Conservation (phyloP, 2,888 invertebrate species). For the Hypselothyrea guttata region DNA sequence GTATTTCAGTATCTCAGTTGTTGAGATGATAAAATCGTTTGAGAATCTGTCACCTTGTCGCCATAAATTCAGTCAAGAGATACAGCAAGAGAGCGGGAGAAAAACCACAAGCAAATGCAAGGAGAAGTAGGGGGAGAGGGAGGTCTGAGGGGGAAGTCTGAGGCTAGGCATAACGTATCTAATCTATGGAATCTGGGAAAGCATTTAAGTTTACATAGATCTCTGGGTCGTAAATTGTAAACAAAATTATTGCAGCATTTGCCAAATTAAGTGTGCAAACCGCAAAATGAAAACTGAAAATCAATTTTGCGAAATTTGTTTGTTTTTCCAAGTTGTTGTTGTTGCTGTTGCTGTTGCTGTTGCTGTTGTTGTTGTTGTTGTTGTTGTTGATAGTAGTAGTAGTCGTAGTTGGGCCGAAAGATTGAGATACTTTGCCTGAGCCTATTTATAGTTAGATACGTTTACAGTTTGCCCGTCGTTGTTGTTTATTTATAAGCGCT, state of each 20-base stretch:
- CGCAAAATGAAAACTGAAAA: conserved; percentile 54
- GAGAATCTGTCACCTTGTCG: conserved; percentile 73
- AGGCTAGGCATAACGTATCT: no score
- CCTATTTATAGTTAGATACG: conserved; percentile 38
- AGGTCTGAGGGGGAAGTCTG: background rate
- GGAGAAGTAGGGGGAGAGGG: background rate
- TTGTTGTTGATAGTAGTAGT: conserved; percentile 5
- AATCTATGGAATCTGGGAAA: conserved; percentile 33
- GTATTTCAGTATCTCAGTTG: conserved; percentile 21
- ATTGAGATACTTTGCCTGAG: conserved; percentile 7
- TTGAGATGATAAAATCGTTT: conserved; percentile 69
- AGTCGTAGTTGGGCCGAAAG: background rate
- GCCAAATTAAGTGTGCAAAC: conserved; percentile 76
- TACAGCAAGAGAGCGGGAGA: background rate
- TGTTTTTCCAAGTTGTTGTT: conserved; percentile 66
- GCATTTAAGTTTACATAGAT: conserved; percentile 53
- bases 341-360: conserved; percentile 28
- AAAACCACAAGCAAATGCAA: no score
- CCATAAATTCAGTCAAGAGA: conserved; percentile 53
- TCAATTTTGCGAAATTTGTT: conserved; percentile 65
- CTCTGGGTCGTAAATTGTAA: conserved; percentile 70
- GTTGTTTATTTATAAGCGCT: conserved; percentile 72
- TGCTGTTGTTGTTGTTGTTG: conserved; percentile 14
- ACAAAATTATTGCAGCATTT: conserved; percentile 76
- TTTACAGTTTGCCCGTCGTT: conserved; percentile 38